Conservation (phyloP, 2,113 vertebrate genomes). For the Hoplias malabaricus region DNA sequence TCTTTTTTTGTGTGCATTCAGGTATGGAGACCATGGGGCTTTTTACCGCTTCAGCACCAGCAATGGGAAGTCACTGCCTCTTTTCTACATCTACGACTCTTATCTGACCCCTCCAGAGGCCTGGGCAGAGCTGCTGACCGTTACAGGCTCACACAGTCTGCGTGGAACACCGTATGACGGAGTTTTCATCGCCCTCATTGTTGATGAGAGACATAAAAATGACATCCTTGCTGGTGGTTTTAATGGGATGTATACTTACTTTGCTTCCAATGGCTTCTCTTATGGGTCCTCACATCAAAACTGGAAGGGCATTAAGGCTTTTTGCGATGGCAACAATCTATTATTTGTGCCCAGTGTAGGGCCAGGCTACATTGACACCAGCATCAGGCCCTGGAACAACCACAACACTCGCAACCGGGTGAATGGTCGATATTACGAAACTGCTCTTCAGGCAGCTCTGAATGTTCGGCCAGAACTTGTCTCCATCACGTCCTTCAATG, state of each 20-base stretch:
- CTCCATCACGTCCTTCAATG: slow-evolving; percentile 88
- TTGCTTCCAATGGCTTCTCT: slow-evolving; percentile 89
- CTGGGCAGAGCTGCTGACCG: slow-evolving; percentile 83
- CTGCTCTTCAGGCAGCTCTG: slow-evolving; percentile 82
- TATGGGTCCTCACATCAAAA: slow-evolving; percentile 91
- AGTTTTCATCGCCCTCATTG: slow-evolving; percentile 82
- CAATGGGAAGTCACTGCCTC: slow-evolving; percentile 80
- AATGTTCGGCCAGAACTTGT: slow-evolving; percentile 81
- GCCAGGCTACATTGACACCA: slow-evolving; percentile 86
- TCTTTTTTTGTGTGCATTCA: slow-evolving; percentile 47
- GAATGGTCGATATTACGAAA: slow-evolving; percentile 89
- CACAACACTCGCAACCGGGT: slow-evolving; percentile 88
- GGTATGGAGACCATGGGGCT: slow-evolving; percentile 85
- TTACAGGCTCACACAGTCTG: slow-evolving; percentile 77
- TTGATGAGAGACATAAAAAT: slow-evolving; percentile 85
- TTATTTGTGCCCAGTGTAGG: slow-evolving; percentile 87
- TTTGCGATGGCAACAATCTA: slow-evolving; percentile 84
- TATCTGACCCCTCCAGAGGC: slow-evolving; percentile 82
- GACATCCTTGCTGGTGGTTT: slow-evolving; percentile 83
- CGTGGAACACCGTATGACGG: slow-evolving; percentile 82
- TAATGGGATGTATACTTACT: slow-evolving; percentile 89
- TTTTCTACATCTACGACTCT: slow-evolving; percentile 90
- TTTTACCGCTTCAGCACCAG: slow-evolving; percentile 84
- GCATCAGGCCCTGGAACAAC: slow-evolving; percentile 90
- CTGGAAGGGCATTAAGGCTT: slow-evolving; percentile 86